Base-by-base conservation (phyloP, 2,797 vertebrate genomes). In the Lagorchestes hirsutus region DNA sequence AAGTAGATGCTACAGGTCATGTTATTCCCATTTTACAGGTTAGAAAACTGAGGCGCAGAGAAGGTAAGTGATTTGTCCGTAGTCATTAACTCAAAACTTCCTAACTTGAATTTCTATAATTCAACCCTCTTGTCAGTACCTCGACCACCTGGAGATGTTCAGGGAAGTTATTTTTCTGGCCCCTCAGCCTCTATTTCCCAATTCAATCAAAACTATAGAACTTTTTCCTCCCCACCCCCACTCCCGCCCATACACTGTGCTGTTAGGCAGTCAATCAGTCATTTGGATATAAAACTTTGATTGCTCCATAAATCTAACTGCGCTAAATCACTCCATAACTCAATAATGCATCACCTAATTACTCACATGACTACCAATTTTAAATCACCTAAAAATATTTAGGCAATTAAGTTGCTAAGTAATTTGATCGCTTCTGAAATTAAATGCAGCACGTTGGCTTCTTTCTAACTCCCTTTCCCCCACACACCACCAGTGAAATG, bases 361-460 rank as follows among this genome's bases (percentile, higher is more conserved):
- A 94, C 46, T 96, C 91, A 92, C 94, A 52, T 12, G 94, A 93
- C 2, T 5, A 90, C 59, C 10, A 50, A 92, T 46, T 96, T 93
- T 94, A 96, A 95, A 97, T 97, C 62, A 95, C 62, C 92, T 96
- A 90, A 96, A 98, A 97, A 96, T 87, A 95, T 96, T 94, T 52
- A 96, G 50, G 96, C 93, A 96, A 97, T 98, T 95, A 97, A 95
- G 90, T 96, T 90, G 92, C 93, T 90, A 96, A 96, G 90, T 96
- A 94, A 96, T 95, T 95, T 50, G 95, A 95, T 97, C 91, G 9
- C 97, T 96, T 90, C 54, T 93, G 96, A 95, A 97, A 94, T 14
- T 95, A 97, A 90, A 0, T 13, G 92, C 91, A 93, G 93, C 87
- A 1, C 46, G 3, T 8, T 0, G 0, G 54, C n/a, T 55, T 96